These are phyloP conservation scores for Cathartes aura DNA, from an alignment of 2,113 vertebrate genomes.

Conservation along the genomic window DNA sequence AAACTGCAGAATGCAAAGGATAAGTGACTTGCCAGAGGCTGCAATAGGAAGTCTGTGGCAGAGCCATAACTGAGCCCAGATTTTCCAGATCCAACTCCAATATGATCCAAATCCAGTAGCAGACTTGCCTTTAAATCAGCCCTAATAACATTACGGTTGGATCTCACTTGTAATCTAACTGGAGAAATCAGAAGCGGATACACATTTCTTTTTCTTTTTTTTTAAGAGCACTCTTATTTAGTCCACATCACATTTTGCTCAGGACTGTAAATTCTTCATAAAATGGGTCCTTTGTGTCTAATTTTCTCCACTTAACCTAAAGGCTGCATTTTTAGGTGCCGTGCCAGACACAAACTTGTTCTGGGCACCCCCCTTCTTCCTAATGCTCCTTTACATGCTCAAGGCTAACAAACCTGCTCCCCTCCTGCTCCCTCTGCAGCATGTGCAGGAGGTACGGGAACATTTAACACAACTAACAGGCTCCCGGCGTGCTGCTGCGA, in stretches of 20 bases:
- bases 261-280: background rate
- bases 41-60: background rate
- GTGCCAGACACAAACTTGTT: background rate
- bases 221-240: background rate
- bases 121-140: background rate
- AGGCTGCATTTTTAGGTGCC: background rate
- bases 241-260: background rate
- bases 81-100: constrained; percentile 6
- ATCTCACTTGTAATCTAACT: background rate
- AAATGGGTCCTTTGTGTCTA: constrained; percentile 6
- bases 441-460: background rate
- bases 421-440: background rate
- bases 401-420: background rate
- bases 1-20: background rate
- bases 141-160: background rate
- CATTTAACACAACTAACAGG: background rate
- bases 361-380: background rate
- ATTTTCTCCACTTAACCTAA: constrained; percentile 39
- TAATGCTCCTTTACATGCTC: background rate
- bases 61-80: background rate
- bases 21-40: background rate
- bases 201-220: background rate
- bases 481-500: background rate
- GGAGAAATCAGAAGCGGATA: background rate
- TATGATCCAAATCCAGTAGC: background rate